Percentiles rank a stretch among this genome's conserved stretches.
phyloP scores from a whole-genome alignment of 2,113 vertebrate genomes.

The Malurus alboscapulatus region DNA sequence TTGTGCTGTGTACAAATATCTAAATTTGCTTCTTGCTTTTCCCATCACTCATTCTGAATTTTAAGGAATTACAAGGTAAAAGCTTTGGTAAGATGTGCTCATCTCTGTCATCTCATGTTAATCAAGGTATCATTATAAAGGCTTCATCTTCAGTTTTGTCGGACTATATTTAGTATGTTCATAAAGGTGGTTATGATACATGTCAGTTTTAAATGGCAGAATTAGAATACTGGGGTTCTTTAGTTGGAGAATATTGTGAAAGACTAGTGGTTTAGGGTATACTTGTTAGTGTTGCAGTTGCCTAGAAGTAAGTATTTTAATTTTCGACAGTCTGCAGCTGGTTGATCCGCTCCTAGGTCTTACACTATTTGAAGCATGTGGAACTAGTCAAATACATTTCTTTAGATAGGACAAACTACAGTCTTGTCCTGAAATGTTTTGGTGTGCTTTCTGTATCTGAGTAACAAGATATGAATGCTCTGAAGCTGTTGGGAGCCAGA shows the following conservation, averaged over 20 bases:
- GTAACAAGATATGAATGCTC: neutral
- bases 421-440: neutral
- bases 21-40: neutral
- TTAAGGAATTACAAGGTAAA: neutral
- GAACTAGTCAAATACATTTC: neutral
- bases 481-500: neutral
- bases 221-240: neutral
- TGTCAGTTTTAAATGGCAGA: neutral
- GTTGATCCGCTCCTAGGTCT: neutral
- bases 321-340: neutral
- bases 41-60: neutral
- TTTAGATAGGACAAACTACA: neutral
- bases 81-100: neutral
- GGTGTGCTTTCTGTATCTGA: neutral
- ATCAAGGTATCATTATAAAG: slow-evolving; percentile 8
- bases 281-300: neutral
- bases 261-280: neutral
- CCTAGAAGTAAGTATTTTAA: neutral
- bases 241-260: neutral
- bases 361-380: neutral
- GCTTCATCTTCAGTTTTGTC: slow-evolving; percentile 3
- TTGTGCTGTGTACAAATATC: neutral
- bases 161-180: slow-evolving; percentile 5
- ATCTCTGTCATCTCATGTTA: neutral
- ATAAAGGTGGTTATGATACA: neutral